Evolutionary conservation across 1,140 invertebrate genomes (phyloP), one percentile per base, ranked within the genome.

Genomic region (Lepidotrigona ventralis): DNA sequence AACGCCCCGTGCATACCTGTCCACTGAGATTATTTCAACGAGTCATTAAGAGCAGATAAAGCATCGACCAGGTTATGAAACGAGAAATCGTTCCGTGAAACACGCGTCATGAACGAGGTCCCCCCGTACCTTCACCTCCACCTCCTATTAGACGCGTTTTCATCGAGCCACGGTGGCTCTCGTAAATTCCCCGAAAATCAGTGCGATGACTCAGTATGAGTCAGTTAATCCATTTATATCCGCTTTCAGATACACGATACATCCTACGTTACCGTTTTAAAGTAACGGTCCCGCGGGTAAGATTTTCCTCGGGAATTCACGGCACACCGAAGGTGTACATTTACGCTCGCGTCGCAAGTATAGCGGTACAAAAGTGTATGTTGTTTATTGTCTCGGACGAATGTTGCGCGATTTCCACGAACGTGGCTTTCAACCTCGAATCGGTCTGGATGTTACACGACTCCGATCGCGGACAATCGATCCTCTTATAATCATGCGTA

Each of bases 161-260:
- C 53, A 12, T 46, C 51, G 17, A 26, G 33, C n/a, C 46, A 56
- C 46, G 33, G 60, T 26, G 11, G 56, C 56, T 66, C 56, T 66
- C 46, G 69, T 73, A 73, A 83, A 73, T 73, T 54, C 69, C 54
- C 81, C 68, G 77, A 79, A 83, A 83, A 83, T 78, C 81, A 70
- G 74, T 54, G 66, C 64, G 74, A 79, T 79, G 82, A 79, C 60
- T 83, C 82, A 79, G 26, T 29, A 19, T 83, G 77, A 83, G 68
- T 79, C 82, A 79, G 77, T 83, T 79, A 79, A 83, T 83, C 77
- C 82, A 83, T 83, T 83, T 83, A 79, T 83, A 83, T 79, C 82
- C 72, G 69, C 82, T 73, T 83, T 83, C 68, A 33, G 77, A 83
- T 79, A 83, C 76, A 72, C 81, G 81, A 83, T 83, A 83, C 77